Conservation (phyloP, 2,888 invertebrate genomes). For the Ptychoptera albimana region DNA sequence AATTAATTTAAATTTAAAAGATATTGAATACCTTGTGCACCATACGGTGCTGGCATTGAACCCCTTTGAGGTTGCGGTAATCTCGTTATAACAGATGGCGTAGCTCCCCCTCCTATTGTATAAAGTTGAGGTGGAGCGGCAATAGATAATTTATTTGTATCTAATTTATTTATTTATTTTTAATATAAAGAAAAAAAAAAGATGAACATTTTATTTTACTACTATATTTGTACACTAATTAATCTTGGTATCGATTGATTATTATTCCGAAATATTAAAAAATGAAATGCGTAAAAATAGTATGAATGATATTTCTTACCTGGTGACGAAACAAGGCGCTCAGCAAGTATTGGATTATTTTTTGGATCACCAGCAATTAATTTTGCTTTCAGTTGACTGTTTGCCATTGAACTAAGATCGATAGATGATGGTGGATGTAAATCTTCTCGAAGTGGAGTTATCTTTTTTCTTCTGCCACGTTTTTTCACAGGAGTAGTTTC, state of each 20-base stretch:
- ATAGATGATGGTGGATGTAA: not conserved
- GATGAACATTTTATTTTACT: not conserved
- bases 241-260: not conserved
- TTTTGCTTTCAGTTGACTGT: not conserved
- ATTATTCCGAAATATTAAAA: not conserved
- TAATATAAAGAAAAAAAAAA: not conserved
- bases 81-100: slow-evolving; percentile 43
- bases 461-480: slow-evolving; percentile 29
- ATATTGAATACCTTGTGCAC: not conserved
- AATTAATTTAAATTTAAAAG: no score
- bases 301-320: not conserved
- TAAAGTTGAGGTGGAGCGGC: slow-evolving; percentile 36
- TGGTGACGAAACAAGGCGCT: slow-evolving; percentile 1
- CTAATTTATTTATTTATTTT: not conserved
- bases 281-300: not conserved
- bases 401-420: not conserved
- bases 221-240: not conserved
- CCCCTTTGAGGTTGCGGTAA: slow-evolving; percentile 33
- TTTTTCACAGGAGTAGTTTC: slow-evolving; percentile 16
- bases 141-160: slow-evolving; percentile 21
- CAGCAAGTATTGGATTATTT: slow-evolving; percentile 4
- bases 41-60: not conserved
- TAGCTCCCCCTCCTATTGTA: slow-evolving; percentile 27
- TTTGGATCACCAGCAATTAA: not conserved
- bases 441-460: slow-evolving; percentile 26